Conservation (phyloP, 2,797 vertebrate species). For the Argyrosomus regius region DNA sequence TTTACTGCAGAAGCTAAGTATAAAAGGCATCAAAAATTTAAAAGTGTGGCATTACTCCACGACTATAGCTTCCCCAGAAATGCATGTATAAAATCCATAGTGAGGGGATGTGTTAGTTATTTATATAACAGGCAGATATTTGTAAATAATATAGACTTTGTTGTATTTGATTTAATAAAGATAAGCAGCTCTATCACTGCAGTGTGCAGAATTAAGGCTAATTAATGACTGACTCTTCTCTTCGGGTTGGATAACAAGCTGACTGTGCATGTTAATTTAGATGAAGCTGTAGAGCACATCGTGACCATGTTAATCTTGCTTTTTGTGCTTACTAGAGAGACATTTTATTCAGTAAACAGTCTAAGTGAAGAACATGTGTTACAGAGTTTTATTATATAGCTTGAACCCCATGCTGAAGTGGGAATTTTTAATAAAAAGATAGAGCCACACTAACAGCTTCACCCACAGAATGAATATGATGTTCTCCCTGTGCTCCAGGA, state of each 20-base stretch:
- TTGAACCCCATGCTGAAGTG: neutral
- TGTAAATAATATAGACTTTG: neutral
- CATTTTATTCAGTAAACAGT: neutral
- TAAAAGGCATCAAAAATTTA: neutral
- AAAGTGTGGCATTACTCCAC: constrained; percentile 2
- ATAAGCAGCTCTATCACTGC: neutral
- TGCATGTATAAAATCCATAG: neutral
- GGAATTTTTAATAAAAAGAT: neutral
- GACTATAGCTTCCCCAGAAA: neutral
- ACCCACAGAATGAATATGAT: neutral
- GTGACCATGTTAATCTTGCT: neutral
- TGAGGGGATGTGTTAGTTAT: too few relatives aligned
- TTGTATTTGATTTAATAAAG: neutral
- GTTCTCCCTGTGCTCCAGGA: neutral
- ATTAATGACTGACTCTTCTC: neutral
- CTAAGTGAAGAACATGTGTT: neutral
- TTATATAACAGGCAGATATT: neutral
- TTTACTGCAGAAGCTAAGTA: neutral
- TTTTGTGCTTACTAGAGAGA: neutral
- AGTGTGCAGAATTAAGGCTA: neutral
- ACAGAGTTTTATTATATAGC: neutral
- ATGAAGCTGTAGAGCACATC: neutral
- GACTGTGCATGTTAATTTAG: neutral
- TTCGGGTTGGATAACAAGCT: neutral
- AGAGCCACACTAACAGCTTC: neutral